phyloP scores from a whole-genome alignment of 64 coral and sea anemone species.

The Actinia equina region DNA sequence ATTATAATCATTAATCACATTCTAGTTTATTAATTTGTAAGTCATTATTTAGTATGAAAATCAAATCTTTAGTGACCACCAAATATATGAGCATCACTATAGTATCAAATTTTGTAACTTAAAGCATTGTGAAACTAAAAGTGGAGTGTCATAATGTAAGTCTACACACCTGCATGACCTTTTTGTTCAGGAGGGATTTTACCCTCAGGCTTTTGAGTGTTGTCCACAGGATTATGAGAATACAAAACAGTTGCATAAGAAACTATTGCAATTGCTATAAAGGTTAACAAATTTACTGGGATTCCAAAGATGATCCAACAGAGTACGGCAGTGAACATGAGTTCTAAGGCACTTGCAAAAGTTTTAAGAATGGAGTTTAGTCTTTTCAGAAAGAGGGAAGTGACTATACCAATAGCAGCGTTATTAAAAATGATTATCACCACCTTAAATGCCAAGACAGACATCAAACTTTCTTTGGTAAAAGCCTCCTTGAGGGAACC shows the following conservation, averaged over 20 bases:
- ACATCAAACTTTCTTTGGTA: conserved; percentile 51
- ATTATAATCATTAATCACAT: no score
- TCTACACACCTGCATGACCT: conserved; percentile 24
- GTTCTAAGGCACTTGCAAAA: conserved; percentile 93
- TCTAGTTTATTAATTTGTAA: no score
- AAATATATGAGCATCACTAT: no score
- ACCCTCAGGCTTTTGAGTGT: conserved; percentile 63
- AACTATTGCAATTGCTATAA: conserved; percentile 89
- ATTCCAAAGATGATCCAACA: conserved; percentile 97
- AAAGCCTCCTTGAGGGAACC: conserved; percentile 69
- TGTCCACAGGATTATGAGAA: conserved; percentile 92
- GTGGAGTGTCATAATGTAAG: not conserved
- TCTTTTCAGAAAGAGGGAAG: conserved; percentile 76
- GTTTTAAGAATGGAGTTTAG: conserved; percentile 97
- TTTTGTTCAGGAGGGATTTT: conserved; percentile 24
- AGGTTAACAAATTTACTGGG: conserved; percentile 82
- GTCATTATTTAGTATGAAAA: no score
- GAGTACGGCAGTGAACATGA: conserved; percentile 95
- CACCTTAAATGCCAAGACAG: conserved; percentile 66
- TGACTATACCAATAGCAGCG: conserved; percentile 84
- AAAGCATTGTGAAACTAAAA: not conserved
- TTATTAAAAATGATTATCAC: conserved; percentile 87
- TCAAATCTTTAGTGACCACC: no score
- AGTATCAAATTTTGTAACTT: no score
- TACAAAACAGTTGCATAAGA: conserved; percentile 89